Evolutionary conservation across 2,888 invertebrate genomes (phyloP).

Genomic region (Oconnorella tubifera): DNA sequence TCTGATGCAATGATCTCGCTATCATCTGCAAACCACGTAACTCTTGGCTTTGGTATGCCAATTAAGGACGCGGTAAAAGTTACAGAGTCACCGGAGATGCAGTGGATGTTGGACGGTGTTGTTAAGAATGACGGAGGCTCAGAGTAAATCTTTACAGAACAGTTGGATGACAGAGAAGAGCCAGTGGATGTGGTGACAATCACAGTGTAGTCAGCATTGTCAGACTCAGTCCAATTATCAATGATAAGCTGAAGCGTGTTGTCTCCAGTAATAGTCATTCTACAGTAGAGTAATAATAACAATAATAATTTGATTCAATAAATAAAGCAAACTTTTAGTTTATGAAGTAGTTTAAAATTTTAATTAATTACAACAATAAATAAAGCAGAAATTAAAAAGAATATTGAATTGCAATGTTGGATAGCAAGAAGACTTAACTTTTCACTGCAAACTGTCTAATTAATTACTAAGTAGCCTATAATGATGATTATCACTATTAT

Average conservation of each 20-base stretch:
- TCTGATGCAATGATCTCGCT: conserved; percentile 2
- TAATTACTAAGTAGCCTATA: too few relatives aligned
- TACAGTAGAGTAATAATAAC: too few relatives aligned
- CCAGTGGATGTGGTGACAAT: background rate
- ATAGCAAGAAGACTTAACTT: too few relatives aligned
- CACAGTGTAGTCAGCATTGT: background rate
- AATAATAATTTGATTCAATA: too few relatives aligned
- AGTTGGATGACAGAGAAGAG: background rate
- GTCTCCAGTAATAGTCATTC: background rate
- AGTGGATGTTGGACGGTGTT: background rate
- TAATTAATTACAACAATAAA: too few relatives aligned
- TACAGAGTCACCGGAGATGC: background rate
- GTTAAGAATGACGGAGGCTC: conserved; percentile 2
- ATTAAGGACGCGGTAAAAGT: background rate
- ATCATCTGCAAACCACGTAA: conserved; percentile 5
- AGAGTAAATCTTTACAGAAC: background rate
- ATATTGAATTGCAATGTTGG: too few relatives aligned
- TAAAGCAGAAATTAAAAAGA: too few relatives aligned
- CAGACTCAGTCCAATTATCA: background rate
- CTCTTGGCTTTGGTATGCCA: conserved; percentile 6
- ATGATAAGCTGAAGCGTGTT: conserved; percentile 6
- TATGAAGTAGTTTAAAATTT: too few relatives aligned
- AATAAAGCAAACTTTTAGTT: too few relatives aligned
- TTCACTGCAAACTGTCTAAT: too few relatives aligned
- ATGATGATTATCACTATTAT: too few relatives aligned